Evolutionary conservation across 2,888 invertebrate genomes (phyloP), one percentile per base, ranked within the genome.

Genomic region (Eudasyphora cyanicolor): DNA sequence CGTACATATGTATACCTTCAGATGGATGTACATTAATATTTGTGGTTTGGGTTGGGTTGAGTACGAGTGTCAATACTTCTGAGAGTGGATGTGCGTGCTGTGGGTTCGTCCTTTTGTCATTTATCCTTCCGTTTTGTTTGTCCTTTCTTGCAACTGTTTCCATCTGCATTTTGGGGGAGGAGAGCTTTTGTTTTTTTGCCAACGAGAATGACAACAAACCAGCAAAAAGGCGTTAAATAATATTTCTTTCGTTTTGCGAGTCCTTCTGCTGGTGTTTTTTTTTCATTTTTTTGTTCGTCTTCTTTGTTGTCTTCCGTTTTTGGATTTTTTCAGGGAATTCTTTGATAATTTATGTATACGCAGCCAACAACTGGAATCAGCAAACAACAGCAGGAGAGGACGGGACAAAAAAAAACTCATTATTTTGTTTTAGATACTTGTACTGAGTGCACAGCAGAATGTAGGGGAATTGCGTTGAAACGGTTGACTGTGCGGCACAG

Each of bases 341-440:
- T 51, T 62, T 57, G 19, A 84, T 81, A 81, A 81, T 84, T 84
- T 84, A 81, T 84, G 80, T 84, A 71, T 57, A 84, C 77, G 71
- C 75, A 83, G 77, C 78, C 42, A 57, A 7, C 70, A 17, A 32
- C 5, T 62, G 32, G 32, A 24, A 32, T 4, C 4, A 51, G 51
- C 19, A 51, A n/a, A 32, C 74, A 83, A 77, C 74, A 64, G n/a
- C 42, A 69, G 12, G 17, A 51, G n/a, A 32, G 21, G 14, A 38
- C 42, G 17, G 45, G 12, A 49, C 14, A 32, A 70, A 42, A 54
- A 54, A 73, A 57, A 73, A 62, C 24, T n/a, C 38, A 51, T 76
- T 69, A 49, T 8, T 54, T 77, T 29, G 21, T 21, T 60, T 64
- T 64, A 38, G 67, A 29, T 32, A 32, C 32, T 32, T 7, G 17